Conservation (phyloP, 1,140 invertebrate species). For the Cecropterus lyciades region DNA sequence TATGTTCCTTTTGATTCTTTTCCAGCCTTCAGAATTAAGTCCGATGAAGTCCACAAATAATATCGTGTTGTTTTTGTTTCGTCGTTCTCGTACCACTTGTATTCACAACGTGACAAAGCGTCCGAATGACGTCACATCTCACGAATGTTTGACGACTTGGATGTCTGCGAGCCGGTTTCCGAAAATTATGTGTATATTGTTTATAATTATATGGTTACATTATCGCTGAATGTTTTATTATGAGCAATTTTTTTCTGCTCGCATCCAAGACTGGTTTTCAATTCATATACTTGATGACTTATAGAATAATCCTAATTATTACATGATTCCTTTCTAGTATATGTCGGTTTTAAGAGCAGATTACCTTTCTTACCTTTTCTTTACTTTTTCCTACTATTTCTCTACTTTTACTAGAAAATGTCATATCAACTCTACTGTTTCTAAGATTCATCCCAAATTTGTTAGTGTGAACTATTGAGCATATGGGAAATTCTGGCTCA, state of each 20-base stretch:
- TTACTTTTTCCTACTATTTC: no score
- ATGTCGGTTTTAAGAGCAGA: no score
- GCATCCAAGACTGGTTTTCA: no score
- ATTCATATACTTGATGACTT: no score
- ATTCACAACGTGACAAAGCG: slow-evolving; percentile 63
- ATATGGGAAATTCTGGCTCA: no score
- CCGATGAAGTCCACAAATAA: slow-evolving; percentile 58
- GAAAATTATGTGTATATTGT: background rate
- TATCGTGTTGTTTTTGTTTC: slow-evolving; percentile 69
- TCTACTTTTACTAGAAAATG: no score
- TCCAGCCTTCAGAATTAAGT: slow-evolving; percentile 49
- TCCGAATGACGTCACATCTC: slow-evolving; percentile 68
- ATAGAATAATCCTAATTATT: no score
- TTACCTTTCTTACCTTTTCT: no score
- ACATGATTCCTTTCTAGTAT: no score
- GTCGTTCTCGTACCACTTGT: slow-evolving; percentile 57
- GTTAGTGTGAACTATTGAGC: no score
- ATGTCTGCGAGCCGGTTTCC: slow-evolving; percentile 9
- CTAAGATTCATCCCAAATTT: no score
- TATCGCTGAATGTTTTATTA: background rate
- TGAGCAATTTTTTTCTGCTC: background rate
- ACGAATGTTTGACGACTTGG: slow-evolving; percentile 50
- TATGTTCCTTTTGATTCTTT: slow-evolving; percentile 18
- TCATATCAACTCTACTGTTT: no score
- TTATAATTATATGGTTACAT: background rate